A percentile compares a stretch with the other conserved stretches of the same genome.
phyloP scores from a whole-genome alignment of 2,888 invertebrate genomes.

The Scaptomyza flava region DNA sequence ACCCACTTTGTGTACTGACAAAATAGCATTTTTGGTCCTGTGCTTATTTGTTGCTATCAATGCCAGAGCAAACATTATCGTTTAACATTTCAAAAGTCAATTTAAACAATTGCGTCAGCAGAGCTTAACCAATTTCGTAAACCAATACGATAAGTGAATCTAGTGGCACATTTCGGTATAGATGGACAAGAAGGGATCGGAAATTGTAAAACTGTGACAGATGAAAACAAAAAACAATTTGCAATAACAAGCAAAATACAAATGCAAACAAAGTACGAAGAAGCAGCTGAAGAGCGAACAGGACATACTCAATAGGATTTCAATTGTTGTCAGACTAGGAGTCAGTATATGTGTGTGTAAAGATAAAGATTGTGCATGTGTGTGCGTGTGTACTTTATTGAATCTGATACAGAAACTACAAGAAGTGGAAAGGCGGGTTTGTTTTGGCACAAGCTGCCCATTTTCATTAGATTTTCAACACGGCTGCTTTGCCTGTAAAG shows the following conservation, averaged over 20 bases:
- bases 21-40: neutral
- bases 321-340: constrained; percentile 59
- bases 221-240: constrained; percentile 72
- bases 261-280: constrained; percentile 57
- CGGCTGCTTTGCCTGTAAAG: constrained; percentile 55
- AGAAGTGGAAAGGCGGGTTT: neutral
- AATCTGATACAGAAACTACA: neutral
- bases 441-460: constrained; percentile 38
- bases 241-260: constrained; percentile 69
- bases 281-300: constrained; percentile 35
- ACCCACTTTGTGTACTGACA: neutral
- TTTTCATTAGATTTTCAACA: constrained; percentile 73
- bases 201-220: constrained; percentile 42
- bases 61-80: constrained; percentile 43
- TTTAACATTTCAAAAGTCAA: constrained; percentile 71
- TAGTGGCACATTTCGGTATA: constrained; percentile 13
- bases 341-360: constrained; percentile 6
- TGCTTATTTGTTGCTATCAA: constrained; percentile 29
- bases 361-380: too few relatives aligned
- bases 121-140: constrained; percentile 76
- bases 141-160: constrained; percentile 67
- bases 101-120: constrained; percentile 74
- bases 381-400: neutral
- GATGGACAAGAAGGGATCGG: neutral
- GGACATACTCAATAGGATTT: constrained; percentile 70